phyloP scores from a whole-genome alignment of 2,888 invertebrate genomes.

The Serrognathus titanus region DNA sequence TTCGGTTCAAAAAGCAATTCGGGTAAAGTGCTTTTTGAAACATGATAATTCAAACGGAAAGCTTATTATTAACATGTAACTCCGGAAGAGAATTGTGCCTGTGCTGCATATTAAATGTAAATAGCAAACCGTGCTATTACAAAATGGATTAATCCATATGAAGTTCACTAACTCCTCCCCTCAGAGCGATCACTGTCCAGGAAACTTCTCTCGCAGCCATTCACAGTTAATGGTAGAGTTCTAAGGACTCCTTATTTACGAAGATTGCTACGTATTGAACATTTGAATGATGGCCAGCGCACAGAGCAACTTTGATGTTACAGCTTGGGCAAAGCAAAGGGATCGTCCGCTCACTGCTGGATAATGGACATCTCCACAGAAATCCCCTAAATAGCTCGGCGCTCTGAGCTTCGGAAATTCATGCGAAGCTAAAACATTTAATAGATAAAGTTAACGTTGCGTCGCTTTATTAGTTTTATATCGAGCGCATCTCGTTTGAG shows the following conservation, averaged over 20 bases:
- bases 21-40: no score
- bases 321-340: conserved; percentile 12
- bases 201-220: conserved; percentile 4
- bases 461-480: conserved; percentile 10
- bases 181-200: neutral
- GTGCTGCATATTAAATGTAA: no score
- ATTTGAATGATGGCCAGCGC: conserved; percentile 16
- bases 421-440: conserved; percentile 2
- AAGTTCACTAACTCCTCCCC: no score
- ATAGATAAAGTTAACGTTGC: conserved; percentile 13
- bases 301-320: conserved; percentile 22
- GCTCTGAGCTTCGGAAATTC: neutral
- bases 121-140: no score
- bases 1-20: no score
- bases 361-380: conserved; percentile 17
- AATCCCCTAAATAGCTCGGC: conserved; percentile 10
- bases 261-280: conserved; percentile 24
- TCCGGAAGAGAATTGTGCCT: no score
- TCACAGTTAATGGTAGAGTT: conserved; percentile 33
- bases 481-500: neutral
- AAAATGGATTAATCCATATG: no score
- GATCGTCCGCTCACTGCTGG: conserved; percentile 17
- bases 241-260: conserved; percentile 13
- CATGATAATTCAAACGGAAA: no score
- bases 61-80: no score